Evolutionary conservation across 2,888 invertebrate species (phyloP).

Genomic region (Adela reaumurella): DNA sequence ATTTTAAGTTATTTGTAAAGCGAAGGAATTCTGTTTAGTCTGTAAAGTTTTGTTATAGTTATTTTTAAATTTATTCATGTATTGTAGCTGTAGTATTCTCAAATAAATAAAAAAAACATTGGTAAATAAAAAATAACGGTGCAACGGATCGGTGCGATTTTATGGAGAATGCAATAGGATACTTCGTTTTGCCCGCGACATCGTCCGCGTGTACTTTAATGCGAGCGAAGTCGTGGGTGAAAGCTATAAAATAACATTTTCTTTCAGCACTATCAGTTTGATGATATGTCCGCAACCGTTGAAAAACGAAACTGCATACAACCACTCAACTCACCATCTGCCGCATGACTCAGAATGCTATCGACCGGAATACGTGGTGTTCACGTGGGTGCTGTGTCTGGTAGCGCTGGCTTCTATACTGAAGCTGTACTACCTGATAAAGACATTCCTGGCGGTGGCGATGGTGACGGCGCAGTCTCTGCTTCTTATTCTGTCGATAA

Average conservation of each 20-base stretch:
- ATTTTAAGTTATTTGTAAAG: too few species aligned
- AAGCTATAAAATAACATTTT: conserved; percentile 1
- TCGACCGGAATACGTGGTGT: conserved; percentile 85
- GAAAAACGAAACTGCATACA: not conserved
- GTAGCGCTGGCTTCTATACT: conserved; percentile 89
- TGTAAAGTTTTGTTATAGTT: too few species aligned
- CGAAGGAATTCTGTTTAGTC: too few species aligned
- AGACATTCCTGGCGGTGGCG: conserved; percentile 70
- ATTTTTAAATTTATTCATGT: too few species aligned
- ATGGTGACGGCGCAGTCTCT: conserved; percentile 73
- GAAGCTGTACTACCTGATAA: conserved; percentile 84
- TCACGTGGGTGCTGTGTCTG: conserved; percentile 90
- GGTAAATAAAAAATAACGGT: not conserved
- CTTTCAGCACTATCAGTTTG: conserved; percentile 42
- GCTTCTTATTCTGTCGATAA: conserved; percentile 61
- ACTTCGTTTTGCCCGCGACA: too few species aligned
- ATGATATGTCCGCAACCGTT: conserved; percentile 20
- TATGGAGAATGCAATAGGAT: too few species aligned
- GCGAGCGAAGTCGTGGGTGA: too few species aligned
- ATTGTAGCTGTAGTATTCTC: not conserved
- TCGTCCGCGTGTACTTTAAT: too few species aligned
- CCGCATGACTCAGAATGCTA: too few species aligned
- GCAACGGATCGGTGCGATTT: too few species aligned
- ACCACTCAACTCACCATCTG: not conserved
- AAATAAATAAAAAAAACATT: not conserved